Percentiles rank a stretch among this genome's conserved stretches.
Conservation (phyloP, 2,797 vertebrate species). For the Tiaroga cobitis region DNA sequence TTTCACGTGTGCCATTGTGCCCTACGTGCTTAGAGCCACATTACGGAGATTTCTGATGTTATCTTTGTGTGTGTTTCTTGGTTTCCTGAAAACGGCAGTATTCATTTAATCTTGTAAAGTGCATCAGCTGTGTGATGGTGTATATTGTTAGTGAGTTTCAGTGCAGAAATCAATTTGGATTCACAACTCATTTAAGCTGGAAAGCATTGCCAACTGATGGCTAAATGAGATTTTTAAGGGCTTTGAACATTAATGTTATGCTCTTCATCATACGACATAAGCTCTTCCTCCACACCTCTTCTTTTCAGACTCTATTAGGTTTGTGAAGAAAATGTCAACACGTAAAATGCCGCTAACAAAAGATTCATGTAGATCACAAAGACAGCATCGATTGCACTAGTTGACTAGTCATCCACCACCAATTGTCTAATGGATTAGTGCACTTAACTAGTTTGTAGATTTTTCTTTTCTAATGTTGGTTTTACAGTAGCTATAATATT, state of each 20-base stretch:
- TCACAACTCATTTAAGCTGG: constrained; percentile 26
- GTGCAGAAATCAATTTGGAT: constrained; percentile 27
- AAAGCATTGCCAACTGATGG: constrained; percentile 24
- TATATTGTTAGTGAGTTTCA: constrained; percentile 13
- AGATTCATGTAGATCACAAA: neutral
- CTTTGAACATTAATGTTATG: neutral
- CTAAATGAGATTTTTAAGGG: constrained; percentile 20
- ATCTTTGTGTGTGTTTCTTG: neutral
- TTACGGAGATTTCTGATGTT: neutral
- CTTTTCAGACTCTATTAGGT: constrained; percentile 10
- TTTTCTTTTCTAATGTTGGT: neutral
- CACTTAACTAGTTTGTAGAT: neutral
- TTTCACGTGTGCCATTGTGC: neutral
- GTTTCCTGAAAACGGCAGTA: neutral
- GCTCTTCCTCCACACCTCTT: neutral
- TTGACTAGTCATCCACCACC: neutral
- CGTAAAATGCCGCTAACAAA: neutral
- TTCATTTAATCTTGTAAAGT: constrained; percentile 18
- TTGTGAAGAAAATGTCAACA: neutral
- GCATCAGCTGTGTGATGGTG: neutral
- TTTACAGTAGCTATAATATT: neutral
- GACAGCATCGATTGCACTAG: neutral
- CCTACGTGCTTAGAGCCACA: neutral
- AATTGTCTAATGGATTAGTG: neutral
- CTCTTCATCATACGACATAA: neutral